phyloP scores from a whole-genome alignment of 2,888 invertebrate genomes.

The Caenorhabditis sinica region DNA sequence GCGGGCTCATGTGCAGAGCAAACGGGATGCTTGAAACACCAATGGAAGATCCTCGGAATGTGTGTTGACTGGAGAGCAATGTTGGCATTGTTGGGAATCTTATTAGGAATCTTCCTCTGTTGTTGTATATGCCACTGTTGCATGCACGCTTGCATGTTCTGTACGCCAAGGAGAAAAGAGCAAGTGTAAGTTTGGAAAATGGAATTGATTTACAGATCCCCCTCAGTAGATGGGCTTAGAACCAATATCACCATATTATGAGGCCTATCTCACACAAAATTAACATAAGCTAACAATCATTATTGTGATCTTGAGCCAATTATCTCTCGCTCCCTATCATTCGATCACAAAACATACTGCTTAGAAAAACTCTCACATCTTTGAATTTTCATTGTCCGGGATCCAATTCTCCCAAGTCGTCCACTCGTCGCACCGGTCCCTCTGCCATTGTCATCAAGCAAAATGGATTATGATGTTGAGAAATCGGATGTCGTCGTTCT shows the following conservation, averaged over 20 bases:
- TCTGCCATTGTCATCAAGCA: constrained; percentile 2
- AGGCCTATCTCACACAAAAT: too few species aligned
- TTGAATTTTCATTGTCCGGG: constrained; percentile 57
- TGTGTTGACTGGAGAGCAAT: constrained; percentile 69
- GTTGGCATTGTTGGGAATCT: constrained; percentile 45
- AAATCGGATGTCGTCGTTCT: constrained; percentile 51
- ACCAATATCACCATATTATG: too few species aligned
- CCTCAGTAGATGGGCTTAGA: too few species aligned
- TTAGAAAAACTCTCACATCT: not conserved
- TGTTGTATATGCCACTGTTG: constrained; percentile 66
- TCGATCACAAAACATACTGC: too few species aligned
- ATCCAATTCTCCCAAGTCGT: constrained; percentile 47
- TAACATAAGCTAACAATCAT: too few species aligned
- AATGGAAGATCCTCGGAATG: constrained; percentile 67
- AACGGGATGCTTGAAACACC: constrained; percentile 55
- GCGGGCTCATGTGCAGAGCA: constrained; percentile 25
- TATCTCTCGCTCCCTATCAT: too few species aligned
- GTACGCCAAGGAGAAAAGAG: constrained; percentile 36
- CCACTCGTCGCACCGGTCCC: constrained; percentile 46
- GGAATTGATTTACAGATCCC: too few species aligned
- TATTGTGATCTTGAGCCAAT: not conserved
- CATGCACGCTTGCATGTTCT: constrained; percentile 66
- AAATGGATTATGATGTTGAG: constrained; percentile 59
- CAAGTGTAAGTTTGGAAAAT: constrained; percentile 55
- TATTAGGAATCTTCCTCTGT: constrained; percentile 42